Percentiles rank a stretch among this genome's conserved stretches.
Evolutionary conservation across 1,140 invertebrate genomes (phyloP).

Genomic region (Holcopasites calliopsidis): DNA sequence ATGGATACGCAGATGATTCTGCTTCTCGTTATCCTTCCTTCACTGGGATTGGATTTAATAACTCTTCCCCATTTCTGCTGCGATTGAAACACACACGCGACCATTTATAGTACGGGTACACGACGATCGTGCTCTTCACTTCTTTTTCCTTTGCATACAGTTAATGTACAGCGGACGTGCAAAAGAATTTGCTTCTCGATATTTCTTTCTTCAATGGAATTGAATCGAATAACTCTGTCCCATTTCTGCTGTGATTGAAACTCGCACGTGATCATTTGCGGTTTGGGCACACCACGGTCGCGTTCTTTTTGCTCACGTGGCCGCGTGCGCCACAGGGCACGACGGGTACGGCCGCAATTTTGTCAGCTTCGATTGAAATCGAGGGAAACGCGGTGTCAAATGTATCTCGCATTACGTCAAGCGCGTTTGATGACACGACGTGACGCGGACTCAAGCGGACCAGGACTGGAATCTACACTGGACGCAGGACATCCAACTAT

Average conservation of each 20-base stretch:
- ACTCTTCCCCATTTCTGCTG: not conserved
- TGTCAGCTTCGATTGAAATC: not conserved
- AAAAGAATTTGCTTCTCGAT: no score
- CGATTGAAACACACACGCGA: not conserved
- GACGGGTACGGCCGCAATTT: not conserved
- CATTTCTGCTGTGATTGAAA: not conserved
- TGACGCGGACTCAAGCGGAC: constrained; percentile 17
- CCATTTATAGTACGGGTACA: not conserved
- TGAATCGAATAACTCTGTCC: not conserved
- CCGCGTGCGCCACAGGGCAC: not conserved
- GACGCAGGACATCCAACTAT: not conserved
- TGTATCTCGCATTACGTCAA: no score
- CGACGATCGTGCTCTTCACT: not conserved
- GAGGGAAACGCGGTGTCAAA: not conserved
- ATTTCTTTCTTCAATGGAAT: no score
- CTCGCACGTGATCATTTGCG: not conserved
- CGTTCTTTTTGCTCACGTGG: not conserved
- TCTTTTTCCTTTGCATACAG: no score
- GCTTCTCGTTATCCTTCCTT: no score
- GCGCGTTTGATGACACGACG: no score
- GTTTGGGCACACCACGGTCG: no score
- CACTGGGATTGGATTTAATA: not conserved
- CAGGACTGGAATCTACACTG: not conserved
- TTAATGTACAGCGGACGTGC: no score
- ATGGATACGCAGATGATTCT: no score